These are phyloP conservation scores for Pheosia tremula DNA, from an alignment of 2,888 invertebrate genomes.

Conservation along the genomic window DNA sequence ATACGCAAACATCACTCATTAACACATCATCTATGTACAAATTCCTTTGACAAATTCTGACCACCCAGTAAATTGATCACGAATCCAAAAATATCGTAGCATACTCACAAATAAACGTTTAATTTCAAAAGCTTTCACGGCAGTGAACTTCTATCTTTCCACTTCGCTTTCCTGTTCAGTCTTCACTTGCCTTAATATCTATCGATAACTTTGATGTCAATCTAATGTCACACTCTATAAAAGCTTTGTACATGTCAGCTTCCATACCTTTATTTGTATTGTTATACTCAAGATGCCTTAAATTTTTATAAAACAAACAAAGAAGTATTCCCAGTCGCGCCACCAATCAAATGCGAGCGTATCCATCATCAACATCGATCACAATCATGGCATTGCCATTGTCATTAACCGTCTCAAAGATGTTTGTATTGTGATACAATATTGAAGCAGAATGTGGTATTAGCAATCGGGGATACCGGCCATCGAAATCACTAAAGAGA, in stretches of 20 bases:
- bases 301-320: background rate
- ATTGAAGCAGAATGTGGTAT: slow-evolving; percentile 80
- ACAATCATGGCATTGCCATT: slow-evolving; percentile 62
- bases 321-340: slow-evolving; percentile 25
- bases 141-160: slow-evolving; percentile 63
- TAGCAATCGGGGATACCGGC: slow-evolving; percentile 85
- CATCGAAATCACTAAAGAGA: slow-evolving; percentile 93
- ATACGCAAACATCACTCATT: slow-evolving; percentile 49
- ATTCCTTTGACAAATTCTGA: slow-evolving; percentile 22
- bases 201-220: slow-evolving; percentile 18
- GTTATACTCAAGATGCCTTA: slow-evolving; percentile 18
- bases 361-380: slow-evolving; percentile 53
- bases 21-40: slow-evolving; percentile 48
- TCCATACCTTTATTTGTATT: slow-evolving; percentile 22
- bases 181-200: slow-evolving; percentile 64
- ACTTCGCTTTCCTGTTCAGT: slow-evolving; percentile 66
- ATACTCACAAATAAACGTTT: slow-evolving; percentile 17
- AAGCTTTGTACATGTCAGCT: slow-evolving; percentile 48
- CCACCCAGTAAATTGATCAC: slow-evolving; percentile 18
- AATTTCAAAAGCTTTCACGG: slow-evolving; percentile 58
- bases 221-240: slow-evolving; percentile 29
- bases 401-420: slow-evolving; percentile 53
- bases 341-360: slow-evolving; percentile 35
- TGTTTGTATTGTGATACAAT: slow-evolving; percentile 65
- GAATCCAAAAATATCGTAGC: slow-evolving; percentile 26